Conservation (phyloP, 37 sponge, comb jelly and placozoan genomes). For the Oscarella lobularis region DNA sequence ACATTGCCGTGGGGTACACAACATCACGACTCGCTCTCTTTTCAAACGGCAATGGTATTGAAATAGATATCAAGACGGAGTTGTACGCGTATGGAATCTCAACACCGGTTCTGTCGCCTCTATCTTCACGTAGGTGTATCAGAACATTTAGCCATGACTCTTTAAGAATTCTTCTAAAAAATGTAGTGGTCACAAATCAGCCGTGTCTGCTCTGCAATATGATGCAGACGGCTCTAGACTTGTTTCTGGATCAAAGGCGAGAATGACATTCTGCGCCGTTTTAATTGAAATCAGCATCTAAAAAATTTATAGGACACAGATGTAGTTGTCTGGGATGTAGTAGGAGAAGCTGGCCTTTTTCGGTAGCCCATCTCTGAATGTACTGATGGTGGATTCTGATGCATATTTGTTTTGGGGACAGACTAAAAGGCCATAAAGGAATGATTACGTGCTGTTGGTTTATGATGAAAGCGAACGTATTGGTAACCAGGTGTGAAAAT, state of each 20-base stretch:
- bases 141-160: no score
- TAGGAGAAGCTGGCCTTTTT: slow-evolving; percentile 64
- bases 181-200: slow-evolving; percentile 85
- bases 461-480: slow-evolving; percentile 22
- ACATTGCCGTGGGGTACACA: slow-evolving; percentile 38
- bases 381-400: not conserved
- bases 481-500: slow-evolving; percentile 60
- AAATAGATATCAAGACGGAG: not conserved
- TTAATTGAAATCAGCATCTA: no score
- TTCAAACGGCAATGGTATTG: not conserved
- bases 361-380: slow-evolving; percentile 17
- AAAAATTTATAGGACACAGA: slow-evolving; percentile 6
- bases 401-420: slow-evolving; percentile 7
- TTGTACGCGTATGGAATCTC: not conserved
- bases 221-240: slow-evolving; percentile 39
- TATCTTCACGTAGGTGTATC: no score
- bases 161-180: no score
- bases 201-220: slow-evolving; percentile 52
- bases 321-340: slow-evolving; percentile 88
- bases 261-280: not conserved
- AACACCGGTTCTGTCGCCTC: no score
- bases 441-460: slow-evolving; percentile 51
- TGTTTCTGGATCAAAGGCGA: slow-evolving; percentile 67
- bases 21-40: not conserved
- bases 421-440: slow-evolving; percentile 82